Evolutionary conservation across 1,140 invertebrate genomes (phyloP), one percentile per base, ranked within the genome.

Genomic region (Leptinotarsa defecta): DNA sequence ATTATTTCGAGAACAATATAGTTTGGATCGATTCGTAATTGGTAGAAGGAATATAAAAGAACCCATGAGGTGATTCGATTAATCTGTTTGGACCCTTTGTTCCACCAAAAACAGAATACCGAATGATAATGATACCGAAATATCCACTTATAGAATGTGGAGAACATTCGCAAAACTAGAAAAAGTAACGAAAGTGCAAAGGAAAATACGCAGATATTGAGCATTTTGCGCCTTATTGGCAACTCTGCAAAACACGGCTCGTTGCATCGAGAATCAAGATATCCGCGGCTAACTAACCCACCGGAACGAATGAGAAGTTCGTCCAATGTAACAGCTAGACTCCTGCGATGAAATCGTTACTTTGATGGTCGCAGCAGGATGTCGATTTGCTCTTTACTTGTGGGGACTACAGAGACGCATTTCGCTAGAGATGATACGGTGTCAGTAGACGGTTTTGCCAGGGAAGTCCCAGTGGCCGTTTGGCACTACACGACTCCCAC

Each of bases 281-380:
- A 75, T 76, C 65, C 71, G 76, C 8, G 52, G 52, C n/a, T 57
- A 57, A 34, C 78, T 69, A 80, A 74, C 76, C 34, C 68, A 77
- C 74, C 78, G 71, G 73, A 74, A 78, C 80, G 78, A 81, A 83
- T 83, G 76, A 77, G 68, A 73, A 71, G 75, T 77, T 72, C 78
- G 75, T 83, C 80, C 81, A 81, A 83, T 81, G 81, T 81, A 75
- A 78, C 79, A 76, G 78, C 80, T 75, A 77, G 78, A 76, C 76
- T 19, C 4, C 15, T 17, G 52, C 52, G 4, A 57, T 17, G 52
- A 17, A n/a, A 57, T 57, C 52, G 52, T 57, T 15, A 57, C 52
- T 57, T 19, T 6, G 52, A 57, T 15, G 13, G 15, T 2, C 17
- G 15, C 15, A 15, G n/a, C 52, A 17, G 52, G 15, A 57, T 17